A percentile compares a stretch with the other conserved stretches of the same genome.
Evolutionary conservation across 2,113 vertebrate species (phyloP).

Genomic region (Eretmodus cyanostictus): DNA sequence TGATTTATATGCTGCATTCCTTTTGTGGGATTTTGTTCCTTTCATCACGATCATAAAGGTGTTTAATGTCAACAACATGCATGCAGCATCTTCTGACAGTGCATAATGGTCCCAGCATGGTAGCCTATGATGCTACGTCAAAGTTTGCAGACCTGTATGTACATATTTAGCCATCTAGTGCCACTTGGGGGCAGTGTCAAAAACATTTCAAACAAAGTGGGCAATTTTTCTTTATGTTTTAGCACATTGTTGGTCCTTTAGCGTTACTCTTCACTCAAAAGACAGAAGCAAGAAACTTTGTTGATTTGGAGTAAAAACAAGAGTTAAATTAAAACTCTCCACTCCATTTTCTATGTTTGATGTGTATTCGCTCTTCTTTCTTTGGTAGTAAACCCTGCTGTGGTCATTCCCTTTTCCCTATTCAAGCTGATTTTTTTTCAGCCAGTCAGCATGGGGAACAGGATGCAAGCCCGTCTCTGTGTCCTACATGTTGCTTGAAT

Average conservation of each 20-base stretch:
- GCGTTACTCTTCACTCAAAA: background rate
- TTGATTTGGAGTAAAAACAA: background rate
- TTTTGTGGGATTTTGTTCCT: slow-evolving; percentile 18
- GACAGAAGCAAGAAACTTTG: background rate
- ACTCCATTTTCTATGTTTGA: background rate
- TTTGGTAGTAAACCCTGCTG: background rate
- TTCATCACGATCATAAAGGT: slow-evolving; percentile 11
- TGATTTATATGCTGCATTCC: slow-evolving; percentile 26
- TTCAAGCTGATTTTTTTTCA: background rate
- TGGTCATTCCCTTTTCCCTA: background rate
- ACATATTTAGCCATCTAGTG: background rate
- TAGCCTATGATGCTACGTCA: background rate
- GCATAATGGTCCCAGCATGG: background rate
- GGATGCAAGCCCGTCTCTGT: background rate
- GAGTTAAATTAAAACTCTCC: background rate
- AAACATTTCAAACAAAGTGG: background rate
- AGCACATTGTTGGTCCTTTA: background rate
- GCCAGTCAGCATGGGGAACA: background rate
- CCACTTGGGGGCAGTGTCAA: background rate
- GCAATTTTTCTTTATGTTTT: background rate
- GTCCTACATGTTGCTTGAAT: background rate
- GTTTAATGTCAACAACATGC: slow-evolving; percentile 19
- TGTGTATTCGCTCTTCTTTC: background rate
- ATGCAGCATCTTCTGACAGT: background rate
- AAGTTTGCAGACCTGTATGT: background rate